Percentiles rank a stretch among this genome's conserved stretches.
phyloP scores from a whole-genome alignment of 2,113 vertebrate species.

The Peromyscus maniculatus region DNA sequence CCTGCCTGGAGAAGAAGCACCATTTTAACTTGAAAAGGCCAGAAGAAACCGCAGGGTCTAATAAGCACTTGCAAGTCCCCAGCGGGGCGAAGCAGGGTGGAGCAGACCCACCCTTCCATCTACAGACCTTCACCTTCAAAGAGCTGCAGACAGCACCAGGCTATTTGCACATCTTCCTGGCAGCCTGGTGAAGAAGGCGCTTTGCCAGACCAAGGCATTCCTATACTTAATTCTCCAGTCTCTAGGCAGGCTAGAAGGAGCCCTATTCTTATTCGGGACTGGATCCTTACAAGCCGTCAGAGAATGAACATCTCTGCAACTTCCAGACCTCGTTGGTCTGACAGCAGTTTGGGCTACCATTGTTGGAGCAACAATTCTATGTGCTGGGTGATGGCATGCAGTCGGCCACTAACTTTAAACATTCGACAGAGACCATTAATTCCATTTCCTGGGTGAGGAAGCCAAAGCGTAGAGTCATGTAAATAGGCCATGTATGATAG shows the following conservation, averaged over 20 bases:
- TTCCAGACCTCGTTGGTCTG: not conserved
- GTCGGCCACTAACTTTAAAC: not conserved
- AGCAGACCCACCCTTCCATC: not conserved
- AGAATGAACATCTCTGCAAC: too few relatives aligned
- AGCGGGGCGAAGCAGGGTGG: constrained; percentile 36
- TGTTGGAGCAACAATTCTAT: not conserved
- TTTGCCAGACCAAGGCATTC: not conserved
- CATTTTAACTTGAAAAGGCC: constrained; percentile 57
- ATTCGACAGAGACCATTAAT: not conserved
- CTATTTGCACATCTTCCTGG: not conserved
- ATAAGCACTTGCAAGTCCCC: constrained; percentile 41
- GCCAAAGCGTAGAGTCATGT: not conserved
- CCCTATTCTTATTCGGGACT: not conserved
- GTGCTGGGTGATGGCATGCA: not conserved
- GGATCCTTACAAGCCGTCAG: not conserved
- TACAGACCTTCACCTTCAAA: not conserved
- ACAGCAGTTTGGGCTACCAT: not conserved
- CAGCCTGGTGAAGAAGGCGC: not conserved
- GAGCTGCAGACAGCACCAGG: not conserved
- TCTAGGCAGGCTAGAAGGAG: not conserved
- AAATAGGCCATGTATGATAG: not conserved
- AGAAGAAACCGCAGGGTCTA: not conserved
- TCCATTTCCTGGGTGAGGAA: not conserved
- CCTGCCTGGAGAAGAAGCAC: constrained; percentile 23
- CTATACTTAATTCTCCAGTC: not conserved